Evolutionary conservation across 92 coral and sea anemone species (phyloP), one percentile per base, ranked within the genome.

Genomic region (Pocillopora meandrina): DNA sequence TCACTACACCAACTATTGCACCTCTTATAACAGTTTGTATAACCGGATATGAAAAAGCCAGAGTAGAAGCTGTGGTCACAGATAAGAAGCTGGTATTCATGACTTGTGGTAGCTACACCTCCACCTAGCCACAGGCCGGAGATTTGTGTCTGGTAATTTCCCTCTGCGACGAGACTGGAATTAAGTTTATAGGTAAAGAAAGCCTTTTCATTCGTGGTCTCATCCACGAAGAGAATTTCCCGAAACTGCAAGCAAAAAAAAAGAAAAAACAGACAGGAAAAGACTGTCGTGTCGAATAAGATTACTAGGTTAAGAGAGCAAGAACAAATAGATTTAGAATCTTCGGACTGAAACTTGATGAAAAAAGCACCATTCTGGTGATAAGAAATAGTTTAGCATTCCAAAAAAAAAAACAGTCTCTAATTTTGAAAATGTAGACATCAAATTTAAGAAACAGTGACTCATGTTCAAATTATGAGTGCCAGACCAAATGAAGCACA

Each of bases 1-100:
- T 87, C 90, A 19, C 12, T 17, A 18, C 86, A 81, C 90, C 90
- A 87, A 34, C 0, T 1, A 15, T 9, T 4, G 12, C 85, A 80
- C 10, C 20, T 13, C 11, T 80, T 80, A 71, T 67, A 80, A 61
- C 85, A 80, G 49, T 16, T 67, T 19, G 73, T 80, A 56, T 12
- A 80, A 12, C 85, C 85, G 9, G 85, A 68, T 10, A 80, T 14
- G 31, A 66, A 36, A 15, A 80, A 73, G 20, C 85, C 85, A 9
- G 72, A 66, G 10, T 80, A 80, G 56, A 80, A 80, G 14, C 16
- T 2, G 13, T 17, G 10, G 42, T 80, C 85, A 52, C 85, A 80
- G 33, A 80, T 80, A 31, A 80, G 15, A 26, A 80, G 67, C 42
- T 80, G 85, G 12, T 80, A 80, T 65, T 80, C 63, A 36, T 47